Base-by-base conservation (phyloP, 2,888 invertebrate species). In the Diarsia dahlii region DNA sequence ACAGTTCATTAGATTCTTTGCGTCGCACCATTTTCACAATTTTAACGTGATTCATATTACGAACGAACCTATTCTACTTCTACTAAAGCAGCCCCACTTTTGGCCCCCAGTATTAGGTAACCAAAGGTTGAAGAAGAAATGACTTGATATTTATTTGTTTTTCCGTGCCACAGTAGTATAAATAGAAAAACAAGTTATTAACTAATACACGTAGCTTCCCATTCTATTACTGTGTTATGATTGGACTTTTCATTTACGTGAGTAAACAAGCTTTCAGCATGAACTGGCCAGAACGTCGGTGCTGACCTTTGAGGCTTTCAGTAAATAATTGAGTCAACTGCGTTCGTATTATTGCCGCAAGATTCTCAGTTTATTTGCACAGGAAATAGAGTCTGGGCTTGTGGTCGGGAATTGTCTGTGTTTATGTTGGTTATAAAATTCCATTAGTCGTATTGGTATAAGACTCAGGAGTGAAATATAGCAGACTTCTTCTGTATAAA, bases 251-350 rank as follows among this genome's bases (percentile, higher is more conserved):
- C 50, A 66, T 80, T 74, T 73, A 65, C 60, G 28, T 62, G 39
- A 54, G 39, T 48, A 66, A 80, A 74, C 62, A 73, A 62, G 9
- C n/a, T 45, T n/a, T 20, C 34, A 34, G 45, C 20, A 18, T 23
- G n/a, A 80, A 66, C 62, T 62, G 12, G 9, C 58, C 65, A n/a
- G 13, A 34, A 8, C 18, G 45, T 18, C 3, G 23, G 46, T 18
- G 20, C 13, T 46, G 46, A 52, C 63, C 75, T 52, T 39, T 34
- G 18, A 20, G 23, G 45, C 15, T 62, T n/a, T 54, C 56, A 64
- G 20, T 78, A 23, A 78, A 78, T 80, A 80, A 80, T 78, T 80
- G 80, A 78, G 74, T 74, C 65, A 66, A 80, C 62, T 34, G 54
- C 28, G 2, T 66, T 23, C 56, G 34, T 39, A 23, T 10, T 64